Base-by-base conservation (phyloP, 92 coral and sea anemone species). In the Zoanthus solanderi region DNA sequence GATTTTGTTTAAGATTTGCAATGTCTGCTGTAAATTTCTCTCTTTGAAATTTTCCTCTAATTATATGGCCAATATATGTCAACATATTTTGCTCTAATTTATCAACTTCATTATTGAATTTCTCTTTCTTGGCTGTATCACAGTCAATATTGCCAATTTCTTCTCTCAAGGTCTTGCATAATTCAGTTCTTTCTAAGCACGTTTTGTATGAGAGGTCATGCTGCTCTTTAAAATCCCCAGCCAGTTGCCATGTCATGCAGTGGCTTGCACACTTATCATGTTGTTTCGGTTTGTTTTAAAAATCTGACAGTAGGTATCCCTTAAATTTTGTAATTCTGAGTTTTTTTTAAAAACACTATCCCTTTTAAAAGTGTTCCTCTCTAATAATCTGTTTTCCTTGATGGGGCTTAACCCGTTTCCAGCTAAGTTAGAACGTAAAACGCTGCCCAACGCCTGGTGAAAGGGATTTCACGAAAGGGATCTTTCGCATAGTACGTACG, bases 241-340 rank as follows among this genome's bases (percentile, higher is more conserved):
- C 88, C 17, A 61, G 86, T 48, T 61, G 75, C 56, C 12, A 50
- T 3, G 6, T 50, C 56, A 50, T 50, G 9, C 56, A 50, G 9
- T 50, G 11, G 56, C 28, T 69, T 23, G 88, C 79, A 71, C 88
- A 84, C 42, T 32, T 29, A 28, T 29, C 76, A 63, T 84, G 88
- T 5, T 18, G 18, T 71, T 72, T 75, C 17, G 71, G 79, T 1
- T 23, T 31, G 14, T 48, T 15, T 34, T 56, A 16, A 50, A 81
- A 81, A 50, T 50, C 9, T 50, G 56, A 1, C 9, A 50, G 5
- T 1, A 71, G 91, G 84, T 0, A 85, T 69, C 2, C 87, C 37
- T 57, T 32, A 18, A 83, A 83, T 30, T 53, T 54, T 31, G 23
- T 23, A 23, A 23, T 23, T 23, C 23, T 23, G 23, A 23, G 23